phyloP scores from a whole-genome alignment of 2,797 vertebrate genomes.

The Diplodus sargus region DNA sequence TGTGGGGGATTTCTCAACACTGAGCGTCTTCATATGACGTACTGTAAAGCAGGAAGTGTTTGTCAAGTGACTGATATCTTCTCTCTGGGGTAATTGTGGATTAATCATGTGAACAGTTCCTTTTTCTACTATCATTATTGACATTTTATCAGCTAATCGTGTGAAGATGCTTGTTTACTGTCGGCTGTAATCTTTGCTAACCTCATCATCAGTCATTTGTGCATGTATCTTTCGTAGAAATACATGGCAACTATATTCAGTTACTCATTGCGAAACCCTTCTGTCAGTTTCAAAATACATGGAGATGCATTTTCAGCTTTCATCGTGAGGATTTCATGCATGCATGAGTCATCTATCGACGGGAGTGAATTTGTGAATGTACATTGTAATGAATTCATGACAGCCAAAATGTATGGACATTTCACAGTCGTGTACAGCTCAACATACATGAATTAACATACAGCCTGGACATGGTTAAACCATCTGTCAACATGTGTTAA shows the following conservation, averaged over 20 bases:
- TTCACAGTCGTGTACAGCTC: conserved; percentile 13
- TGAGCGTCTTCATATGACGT: conserved; percentile 1
- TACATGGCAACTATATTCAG: conserved; percentile 31
- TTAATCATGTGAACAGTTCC: background rate
- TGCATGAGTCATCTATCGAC: conserved; percentile 41
- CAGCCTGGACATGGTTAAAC: conserved; percentile 23
- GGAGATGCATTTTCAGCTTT: conserved; percentile 29
- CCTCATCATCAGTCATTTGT: conserved; percentile 45
- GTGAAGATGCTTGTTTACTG: background rate
- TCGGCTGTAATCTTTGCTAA: conserved; percentile 7
- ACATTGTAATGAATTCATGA: conserved; percentile 18
- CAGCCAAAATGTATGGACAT: conserved; percentile 23
- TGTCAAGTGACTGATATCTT: conserved; percentile 3
- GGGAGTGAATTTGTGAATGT: conserved; percentile 23
- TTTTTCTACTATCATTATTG: background rate
- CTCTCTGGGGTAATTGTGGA: conserved; percentile 2
- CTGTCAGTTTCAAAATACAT: conserved; percentile 36
- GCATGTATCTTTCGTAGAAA: conserved; percentile 41
- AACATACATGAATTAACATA: conserved; percentile 23
- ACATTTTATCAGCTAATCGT: background rate
- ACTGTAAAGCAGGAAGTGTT: background rate
- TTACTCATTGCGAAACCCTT: conserved; percentile 33
- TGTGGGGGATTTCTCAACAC: background rate
- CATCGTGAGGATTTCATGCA: conserved; percentile 44
- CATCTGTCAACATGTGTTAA: conserved; percentile 19